Evolutionary conservation across 2,888 invertebrate genomes (phyloP).

Genomic region (Rhamphomyia laevipes): DNA sequence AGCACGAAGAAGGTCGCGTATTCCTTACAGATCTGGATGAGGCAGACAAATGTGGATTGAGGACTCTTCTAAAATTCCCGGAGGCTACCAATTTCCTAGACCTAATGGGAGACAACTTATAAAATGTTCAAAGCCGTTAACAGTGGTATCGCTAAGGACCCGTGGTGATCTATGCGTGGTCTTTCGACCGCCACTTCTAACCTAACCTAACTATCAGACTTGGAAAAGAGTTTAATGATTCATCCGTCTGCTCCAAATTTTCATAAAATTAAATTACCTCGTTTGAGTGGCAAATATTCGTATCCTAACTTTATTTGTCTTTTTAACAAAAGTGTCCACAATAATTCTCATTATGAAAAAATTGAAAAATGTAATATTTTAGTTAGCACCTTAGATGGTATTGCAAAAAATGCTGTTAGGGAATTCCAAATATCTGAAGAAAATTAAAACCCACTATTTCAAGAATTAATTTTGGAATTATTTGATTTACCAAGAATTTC

Average conservation of each 20-base stretch:
- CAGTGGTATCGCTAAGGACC: too few relatives aligned
- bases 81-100: too few relatives aligned
- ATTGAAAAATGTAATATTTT: too few relatives aligned
- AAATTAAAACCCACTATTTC: neutral
- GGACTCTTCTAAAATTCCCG: too few relatives aligned
- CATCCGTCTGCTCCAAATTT: neutral
- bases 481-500: too few relatives aligned
- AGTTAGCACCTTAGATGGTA: neutral
- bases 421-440: neutral
- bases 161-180: too few relatives aligned
- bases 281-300: neutral
- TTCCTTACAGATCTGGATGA: too few relatives aligned
- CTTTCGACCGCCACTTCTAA: too few relatives aligned
- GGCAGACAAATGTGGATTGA: too few relatives aligned
- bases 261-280: neutral
- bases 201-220: neutral
- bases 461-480: neutral
- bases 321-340: neutral
- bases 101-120: too few relatives aligned
- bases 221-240: neutral
- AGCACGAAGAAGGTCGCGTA: too few relatives aligned
- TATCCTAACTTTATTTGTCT: neutral
- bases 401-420: neutral
- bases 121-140: too few relatives aligned
- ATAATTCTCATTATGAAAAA: neutral